A percentile compares a stretch with the other conserved stretches of the same genome.
phyloP scores from a whole-genome alignment of 2,888 invertebrate species.

The Neoitamus cyanurus region DNA sequence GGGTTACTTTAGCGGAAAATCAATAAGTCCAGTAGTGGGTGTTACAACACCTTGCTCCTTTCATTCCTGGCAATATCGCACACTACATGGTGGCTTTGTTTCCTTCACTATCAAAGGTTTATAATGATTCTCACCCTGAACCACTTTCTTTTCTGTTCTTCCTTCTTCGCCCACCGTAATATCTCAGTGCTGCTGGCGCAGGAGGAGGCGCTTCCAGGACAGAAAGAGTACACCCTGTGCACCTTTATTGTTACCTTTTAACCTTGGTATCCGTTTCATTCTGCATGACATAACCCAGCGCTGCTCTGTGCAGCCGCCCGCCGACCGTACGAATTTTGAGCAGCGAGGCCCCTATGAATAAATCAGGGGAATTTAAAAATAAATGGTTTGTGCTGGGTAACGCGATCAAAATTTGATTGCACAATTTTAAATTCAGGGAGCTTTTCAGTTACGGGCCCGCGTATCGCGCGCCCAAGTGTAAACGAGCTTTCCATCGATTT shows the following conservation, averaged over 20 bases:
- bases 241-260: conserved; percentile 27
- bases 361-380: conserved; percentile 8
- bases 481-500: conserved; percentile 48
- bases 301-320: background rate
- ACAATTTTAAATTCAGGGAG: conserved; percentile 14
- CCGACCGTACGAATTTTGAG: background rate
- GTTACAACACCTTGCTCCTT: conserved; percentile 18
- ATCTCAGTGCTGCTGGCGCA: background rate
- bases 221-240: conserved; percentile 20
- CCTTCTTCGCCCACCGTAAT: background rate
- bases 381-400: background rate
- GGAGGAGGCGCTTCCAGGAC: background rate
- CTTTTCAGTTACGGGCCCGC: background rate
- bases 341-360: background rate
- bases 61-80: background rate
- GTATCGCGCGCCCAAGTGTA: background rate
- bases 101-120: background rate
- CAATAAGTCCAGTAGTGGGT: background rate
- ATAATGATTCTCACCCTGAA: conserved; percentile 44
- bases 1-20: conserved; percentile 17
- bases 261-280: conserved; percentile 30
- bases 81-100: conserved; percentile 22
- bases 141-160: conserved; percentile 36
- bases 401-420: conserved; percentile 9
- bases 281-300: background rate